These are phyloP conservation scores for Drosophila cognata DNA, from an alignment of 2,888 invertebrate genomes.

Conservation along the genomic window DNA sequence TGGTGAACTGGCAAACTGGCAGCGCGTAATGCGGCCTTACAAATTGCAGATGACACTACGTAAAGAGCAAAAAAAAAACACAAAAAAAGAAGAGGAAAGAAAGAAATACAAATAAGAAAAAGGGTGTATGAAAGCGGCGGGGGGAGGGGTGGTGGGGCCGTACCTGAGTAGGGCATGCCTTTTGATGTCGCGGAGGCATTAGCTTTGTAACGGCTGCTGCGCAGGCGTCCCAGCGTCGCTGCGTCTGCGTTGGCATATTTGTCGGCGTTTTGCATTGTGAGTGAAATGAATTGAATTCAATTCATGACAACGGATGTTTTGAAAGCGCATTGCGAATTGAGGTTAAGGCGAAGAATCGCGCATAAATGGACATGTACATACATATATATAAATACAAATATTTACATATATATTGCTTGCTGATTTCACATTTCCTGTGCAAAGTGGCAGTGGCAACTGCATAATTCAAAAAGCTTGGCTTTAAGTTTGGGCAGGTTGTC, in stretches of 20 bases:
- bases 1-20: slow-evolving; percentile 3
- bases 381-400: slow-evolving; percentile 1
- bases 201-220: slow-evolving; percentile 63
- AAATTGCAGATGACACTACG: slow-evolving; percentile 67
- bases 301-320: slow-evolving; percentile 73
- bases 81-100: neutral
- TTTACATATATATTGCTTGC: neutral
- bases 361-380: slow-evolving; percentile 26
- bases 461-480: slow-evolving; percentile 26
- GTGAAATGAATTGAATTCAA: slow-evolving; percentile 52
- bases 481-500: slow-evolving; percentile 36
- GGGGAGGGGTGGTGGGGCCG: neutral
- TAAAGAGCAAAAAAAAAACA: slow-evolving; percentile 22
- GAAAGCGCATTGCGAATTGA: slow-evolving; percentile 48
- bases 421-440: slow-evolving; percentile 44
- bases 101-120: neutral
- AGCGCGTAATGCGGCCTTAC: slow-evolving; percentile 57
- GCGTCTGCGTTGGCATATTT: slow-evolving; percentile 60
- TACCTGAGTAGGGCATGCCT: slow-evolving; percentile 50
- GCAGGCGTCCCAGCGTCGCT: slow-evolving; percentile 66
- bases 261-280: slow-evolving; percentile 66
- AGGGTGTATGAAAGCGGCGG: neutral
- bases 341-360: slow-evolving; percentile 47
- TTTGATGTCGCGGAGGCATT: slow-evolving; percentile 51
- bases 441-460: slow-evolving; percentile 21